Evolutionary conservation across 2,797 vertebrate species (phyloP).

Genomic region (Cuniculus paca): DNA sequence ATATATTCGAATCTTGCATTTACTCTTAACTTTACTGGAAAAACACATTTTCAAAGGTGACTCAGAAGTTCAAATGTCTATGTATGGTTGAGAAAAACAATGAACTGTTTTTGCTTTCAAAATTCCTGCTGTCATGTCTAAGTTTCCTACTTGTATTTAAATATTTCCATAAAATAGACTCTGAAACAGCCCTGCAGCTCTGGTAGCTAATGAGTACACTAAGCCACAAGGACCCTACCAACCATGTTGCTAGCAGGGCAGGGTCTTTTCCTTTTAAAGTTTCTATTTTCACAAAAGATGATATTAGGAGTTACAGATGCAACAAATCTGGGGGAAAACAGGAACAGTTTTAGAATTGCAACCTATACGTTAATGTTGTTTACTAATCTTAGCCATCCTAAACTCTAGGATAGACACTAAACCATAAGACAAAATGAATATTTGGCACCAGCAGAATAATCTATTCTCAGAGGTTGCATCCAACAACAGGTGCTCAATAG

Average conservation of each 20-base stretch:
- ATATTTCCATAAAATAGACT: not conserved
- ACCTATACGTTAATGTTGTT: not conserved
- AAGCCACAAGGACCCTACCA: not conserved
- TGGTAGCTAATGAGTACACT: not conserved
- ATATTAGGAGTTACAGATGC: not conserved
- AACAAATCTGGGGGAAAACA: not conserved
- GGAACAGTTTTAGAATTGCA: not conserved
- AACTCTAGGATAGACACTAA: not conserved
- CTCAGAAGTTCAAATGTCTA: constrained; percentile 1
- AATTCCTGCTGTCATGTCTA: not conserved
- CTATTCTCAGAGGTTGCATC: not conserved
- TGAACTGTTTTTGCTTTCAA: constrained; percentile 41
- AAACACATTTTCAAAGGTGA: constrained; percentile 18
- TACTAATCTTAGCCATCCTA: constrained; percentile 15
- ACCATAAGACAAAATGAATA: not conserved
- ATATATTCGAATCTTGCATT: not conserved
- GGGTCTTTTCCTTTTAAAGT: not conserved
- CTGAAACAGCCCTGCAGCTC: not conserved
- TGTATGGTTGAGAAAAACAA: not conserved
- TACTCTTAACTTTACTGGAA: not conserved
- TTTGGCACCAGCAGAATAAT: not conserved
- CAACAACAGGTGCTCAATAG: not conserved
- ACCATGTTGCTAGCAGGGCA: not conserved
- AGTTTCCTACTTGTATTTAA: not conserved
- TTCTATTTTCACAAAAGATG: constrained; percentile 1